These are phyloP conservation scores for Tenodera sinensis DNA, from an alignment of 2,888 invertebrate genomes.

Conservation along the genomic window DNA sequence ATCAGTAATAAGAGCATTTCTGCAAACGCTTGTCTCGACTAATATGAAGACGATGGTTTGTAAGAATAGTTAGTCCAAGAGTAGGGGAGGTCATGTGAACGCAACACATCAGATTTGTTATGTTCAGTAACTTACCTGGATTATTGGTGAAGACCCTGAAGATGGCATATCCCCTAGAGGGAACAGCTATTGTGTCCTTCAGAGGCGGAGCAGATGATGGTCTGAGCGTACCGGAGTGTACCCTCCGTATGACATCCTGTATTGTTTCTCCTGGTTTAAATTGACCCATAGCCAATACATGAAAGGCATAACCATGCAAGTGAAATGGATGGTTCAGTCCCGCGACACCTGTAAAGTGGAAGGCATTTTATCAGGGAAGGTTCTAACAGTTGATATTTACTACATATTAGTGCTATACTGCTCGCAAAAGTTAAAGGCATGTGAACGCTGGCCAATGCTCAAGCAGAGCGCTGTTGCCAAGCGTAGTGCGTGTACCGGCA, in stretches of 20 bases:
- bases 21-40: no score
- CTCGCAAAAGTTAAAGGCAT: no score
- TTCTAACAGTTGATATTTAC: no score
- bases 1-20: no score
- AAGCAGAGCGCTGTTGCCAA: no score
- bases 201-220: slow-evolving; percentile 45
- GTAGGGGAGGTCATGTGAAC: no score
- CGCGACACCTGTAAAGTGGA: neutral
- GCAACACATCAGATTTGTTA: no score
- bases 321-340: slow-evolving; percentile 53
- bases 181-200: slow-evolving; percentile 62
- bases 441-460: no score
- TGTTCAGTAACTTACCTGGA: slow-evolving; percentile 43
- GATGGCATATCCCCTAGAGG: slow-evolving; percentile 60
- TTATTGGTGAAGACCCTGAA: slow-evolving; percentile 53
- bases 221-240: neutral
- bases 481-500: no score
- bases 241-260: neutral
- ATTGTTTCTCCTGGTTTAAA: slow-evolving; percentile 30
- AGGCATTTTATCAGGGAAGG: neutral
- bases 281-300: slow-evolving; percentile 42
- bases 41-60: no score
- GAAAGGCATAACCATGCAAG: slow-evolving; percentile 55
- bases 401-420: no score
- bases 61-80: no score